These are phyloP conservation scores for Cydia strobilella DNA, from an alignment of 1,140 invertebrate genomes.

Conservation along the genomic window DNA sequence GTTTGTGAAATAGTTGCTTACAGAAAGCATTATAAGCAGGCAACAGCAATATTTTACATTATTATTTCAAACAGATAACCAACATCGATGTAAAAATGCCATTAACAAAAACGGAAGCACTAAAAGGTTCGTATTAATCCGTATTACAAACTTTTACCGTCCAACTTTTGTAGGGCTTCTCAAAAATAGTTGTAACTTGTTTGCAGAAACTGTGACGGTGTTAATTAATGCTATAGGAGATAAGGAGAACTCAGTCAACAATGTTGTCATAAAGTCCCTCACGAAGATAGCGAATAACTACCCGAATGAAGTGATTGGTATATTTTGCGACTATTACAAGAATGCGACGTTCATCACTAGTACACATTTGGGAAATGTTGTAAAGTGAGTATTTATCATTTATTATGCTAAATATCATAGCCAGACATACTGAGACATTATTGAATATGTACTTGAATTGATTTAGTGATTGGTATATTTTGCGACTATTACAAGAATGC, in stretches of 20 bases:
- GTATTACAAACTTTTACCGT: neutral
- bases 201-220: constrained; percentile 72
- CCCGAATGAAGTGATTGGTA: constrained; percentile 74
- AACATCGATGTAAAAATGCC: constrained; percentile 43
- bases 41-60: constrained; percentile 17
- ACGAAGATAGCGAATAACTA: constrained; percentile 73
- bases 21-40: constrained; percentile 3
- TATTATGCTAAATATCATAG: too few relatives aligned
- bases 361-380: constrained; percentile 70
- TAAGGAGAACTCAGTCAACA: constrained; percentile 74
- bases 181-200: constrained; percentile 39
- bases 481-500: constrained; percentile 71
- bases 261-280: constrained; percentile 75
- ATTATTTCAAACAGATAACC: neutral
- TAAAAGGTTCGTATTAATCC: constrained; percentile 49
- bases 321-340: constrained; percentile 71
- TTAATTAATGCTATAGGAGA: constrained; percentile 73
- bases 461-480: constrained; percentile 73
- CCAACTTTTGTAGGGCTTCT: constrained; percentile 35
- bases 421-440: too few relatives aligned
- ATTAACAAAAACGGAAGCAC: constrained; percentile 44
- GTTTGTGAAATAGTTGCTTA: constrained; percentile 29
- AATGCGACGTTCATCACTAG: constrained; percentile 63
- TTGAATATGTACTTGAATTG: too few relatives aligned
- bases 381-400: constrained; percentile 77